Evolutionary conservation across 2,797 vertebrate species (phyloP).

Genomic region (Miopithecus talapoin): DNA sequence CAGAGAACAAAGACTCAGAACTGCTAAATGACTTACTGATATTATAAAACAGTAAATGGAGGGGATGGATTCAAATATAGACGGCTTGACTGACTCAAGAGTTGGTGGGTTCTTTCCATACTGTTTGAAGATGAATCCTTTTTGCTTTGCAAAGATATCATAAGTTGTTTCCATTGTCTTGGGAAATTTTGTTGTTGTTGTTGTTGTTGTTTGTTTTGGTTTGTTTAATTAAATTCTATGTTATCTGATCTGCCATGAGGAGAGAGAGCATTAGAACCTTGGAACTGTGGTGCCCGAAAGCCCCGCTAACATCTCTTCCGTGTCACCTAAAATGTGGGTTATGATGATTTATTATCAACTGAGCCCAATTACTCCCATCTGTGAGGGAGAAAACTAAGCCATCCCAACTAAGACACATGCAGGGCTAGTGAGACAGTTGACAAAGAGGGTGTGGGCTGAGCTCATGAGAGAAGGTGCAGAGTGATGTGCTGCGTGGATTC

Average conservation of each 20-base stretch:
- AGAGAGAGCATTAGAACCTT: slow-evolving; percentile 12
- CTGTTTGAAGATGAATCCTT: background rate
- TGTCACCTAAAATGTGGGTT: background rate
- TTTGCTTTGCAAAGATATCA: background rate
- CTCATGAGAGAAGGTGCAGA: background rate
- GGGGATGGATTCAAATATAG: background rate
- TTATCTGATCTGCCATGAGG: background rate
- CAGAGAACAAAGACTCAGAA: slow-evolving; percentile 28
- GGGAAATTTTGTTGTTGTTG: background rate
- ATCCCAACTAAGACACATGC: background rate
- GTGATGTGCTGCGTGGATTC: background rate
- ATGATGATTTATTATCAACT: background rate
- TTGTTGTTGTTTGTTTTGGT: background rate
- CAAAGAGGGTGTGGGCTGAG: background rate
- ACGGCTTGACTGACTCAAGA: background rate
- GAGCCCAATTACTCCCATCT: background rate
- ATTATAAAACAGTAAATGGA: slow-evolving; percentile 37
- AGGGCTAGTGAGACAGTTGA: background rate
- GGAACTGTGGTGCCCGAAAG: background rate
- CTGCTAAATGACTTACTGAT: background rate
- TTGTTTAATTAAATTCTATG: background rate
- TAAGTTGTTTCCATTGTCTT: background rate
- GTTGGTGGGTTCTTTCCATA: background rate
- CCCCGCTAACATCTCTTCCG: background rate
- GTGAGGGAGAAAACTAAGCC: background rate